phyloP scores from a whole-genome alignment of 2,888 invertebrate species.

The Tipula unca region DNA sequence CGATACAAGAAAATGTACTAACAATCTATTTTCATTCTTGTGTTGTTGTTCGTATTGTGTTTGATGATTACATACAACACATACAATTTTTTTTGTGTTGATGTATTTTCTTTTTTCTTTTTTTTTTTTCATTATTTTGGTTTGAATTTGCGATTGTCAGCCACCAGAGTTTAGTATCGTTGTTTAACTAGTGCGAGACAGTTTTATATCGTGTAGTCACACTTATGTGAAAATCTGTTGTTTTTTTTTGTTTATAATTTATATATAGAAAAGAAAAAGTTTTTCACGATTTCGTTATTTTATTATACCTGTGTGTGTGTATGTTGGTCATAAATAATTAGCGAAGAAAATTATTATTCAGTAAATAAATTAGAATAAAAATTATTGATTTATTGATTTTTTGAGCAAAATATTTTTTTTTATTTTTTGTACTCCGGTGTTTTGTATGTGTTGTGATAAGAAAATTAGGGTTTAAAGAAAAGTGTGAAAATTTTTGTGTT shows the following conservation, averaged over 20 bases:
- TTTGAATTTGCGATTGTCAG: slow-evolving; percentile 1
- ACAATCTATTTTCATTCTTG: background rate
- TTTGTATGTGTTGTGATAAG: background rate
- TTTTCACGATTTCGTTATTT: background rate
- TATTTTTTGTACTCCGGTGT: background rate
- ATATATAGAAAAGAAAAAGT: background rate
- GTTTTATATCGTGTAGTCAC: background rate
- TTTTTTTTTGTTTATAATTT: background rate
- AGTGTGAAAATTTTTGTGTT: background rate
- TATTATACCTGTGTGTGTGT: background rate
- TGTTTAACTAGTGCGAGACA: background rate
- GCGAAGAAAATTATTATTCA: background rate
- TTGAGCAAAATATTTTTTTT: background rate
- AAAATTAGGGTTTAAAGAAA: background rate
- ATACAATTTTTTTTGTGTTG: background rate
- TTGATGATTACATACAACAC: background rate
- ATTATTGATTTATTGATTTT: background rate
- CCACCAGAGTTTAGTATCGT: background rate
- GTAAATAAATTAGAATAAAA: background rate
- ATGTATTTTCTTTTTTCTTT: background rate
- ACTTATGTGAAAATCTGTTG: background rate
- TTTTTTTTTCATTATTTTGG: background rate
- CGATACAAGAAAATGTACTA: background rate
- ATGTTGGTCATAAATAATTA: background rate
- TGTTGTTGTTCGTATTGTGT: background rate